These are phyloP conservation scores for Neolamprologus caudopunctatus DNA, from an alignment of 2,113 vertebrate genomes.

Conservation along the genomic window DNA sequence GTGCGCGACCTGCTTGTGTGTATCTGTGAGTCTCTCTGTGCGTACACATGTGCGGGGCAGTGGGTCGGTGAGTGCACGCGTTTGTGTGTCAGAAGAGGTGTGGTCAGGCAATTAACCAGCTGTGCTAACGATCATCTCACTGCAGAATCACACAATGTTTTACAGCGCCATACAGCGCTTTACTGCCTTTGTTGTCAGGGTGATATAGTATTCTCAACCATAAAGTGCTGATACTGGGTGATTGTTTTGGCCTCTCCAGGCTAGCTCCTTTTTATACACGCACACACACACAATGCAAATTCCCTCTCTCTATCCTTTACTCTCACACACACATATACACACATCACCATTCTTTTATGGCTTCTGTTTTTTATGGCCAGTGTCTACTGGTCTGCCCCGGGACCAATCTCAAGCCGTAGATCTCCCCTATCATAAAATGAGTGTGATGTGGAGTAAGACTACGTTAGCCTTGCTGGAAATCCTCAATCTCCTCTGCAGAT, in stretches of 20 bases:
- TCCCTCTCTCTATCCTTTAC: neutral
- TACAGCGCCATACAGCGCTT: constrained; percentile 51
- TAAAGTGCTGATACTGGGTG: constrained; percentile 63
- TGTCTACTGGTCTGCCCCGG: constrained; percentile 35
- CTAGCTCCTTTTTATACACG: constrained; percentile 13
- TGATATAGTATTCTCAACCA: constrained; percentile 51
- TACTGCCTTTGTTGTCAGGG: constrained; percentile 67
- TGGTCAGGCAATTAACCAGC: constrained; percentile 61
- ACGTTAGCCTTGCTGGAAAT: neutral
- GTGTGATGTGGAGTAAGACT: constrained; percentile 5
- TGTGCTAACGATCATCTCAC: constrained; percentile 63
- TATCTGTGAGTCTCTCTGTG: neutral
- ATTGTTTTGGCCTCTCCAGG: constrained; percentile 54
- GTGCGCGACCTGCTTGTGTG: neutral
- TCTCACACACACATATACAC: neutral
- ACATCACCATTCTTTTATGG: constrained; percentile 45
- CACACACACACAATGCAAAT: constrained; percentile 4
- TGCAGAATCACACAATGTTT: constrained; percentile 56
- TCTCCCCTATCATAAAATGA: constrained; percentile 50
- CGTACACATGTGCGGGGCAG: neutral
- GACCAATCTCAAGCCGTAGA: constrained; percentile 41
- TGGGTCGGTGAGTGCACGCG: neutral
- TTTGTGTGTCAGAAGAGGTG: constrained; percentile 25
- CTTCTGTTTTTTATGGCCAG: constrained; percentile 49
- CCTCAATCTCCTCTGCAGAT: neutral